Conservation (phyloP, 2,797 vertebrate species). For the Phalanger gymnotis region DNA sequence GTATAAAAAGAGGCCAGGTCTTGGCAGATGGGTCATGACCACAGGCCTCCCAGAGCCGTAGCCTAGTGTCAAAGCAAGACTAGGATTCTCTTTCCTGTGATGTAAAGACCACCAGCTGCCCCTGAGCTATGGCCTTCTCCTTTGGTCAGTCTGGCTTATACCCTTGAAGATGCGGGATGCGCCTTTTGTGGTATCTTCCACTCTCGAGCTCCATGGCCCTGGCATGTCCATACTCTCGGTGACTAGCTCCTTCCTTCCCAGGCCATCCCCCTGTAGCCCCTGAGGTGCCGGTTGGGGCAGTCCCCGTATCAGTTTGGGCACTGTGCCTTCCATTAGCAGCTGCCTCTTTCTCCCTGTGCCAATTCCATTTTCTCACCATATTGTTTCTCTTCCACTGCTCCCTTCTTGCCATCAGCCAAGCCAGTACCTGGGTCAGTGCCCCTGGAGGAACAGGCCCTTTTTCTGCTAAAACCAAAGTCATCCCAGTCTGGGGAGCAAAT, state of each 20-base stretch:
- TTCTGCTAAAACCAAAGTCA: neutral
- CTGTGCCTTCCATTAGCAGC: neutral
- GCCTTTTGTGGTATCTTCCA: neutral
- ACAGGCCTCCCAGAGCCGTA: neutral
- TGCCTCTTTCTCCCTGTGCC: neutral
- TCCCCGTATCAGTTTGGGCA: neutral
- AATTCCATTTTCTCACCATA: neutral
- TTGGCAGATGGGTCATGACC: neutral
- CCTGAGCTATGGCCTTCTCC: neutral
- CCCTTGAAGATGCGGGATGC: neutral
- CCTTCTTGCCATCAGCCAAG: neutral
- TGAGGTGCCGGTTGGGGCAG: neutral
- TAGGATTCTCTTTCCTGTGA: neutral
- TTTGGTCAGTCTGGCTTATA: neutral
- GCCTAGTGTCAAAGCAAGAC: neutral
- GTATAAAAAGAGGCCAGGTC: neutral
- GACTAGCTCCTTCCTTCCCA: neutral
- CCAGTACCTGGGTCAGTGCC: neutral
- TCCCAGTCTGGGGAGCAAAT: neutral
- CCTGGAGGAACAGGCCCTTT: neutral
- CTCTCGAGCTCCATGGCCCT: neutral
- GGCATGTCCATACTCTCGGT: neutral
- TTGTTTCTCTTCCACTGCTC: neutral
- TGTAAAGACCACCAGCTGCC: neutral
- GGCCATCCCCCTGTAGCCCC: neutral